phyloP scores from a whole-genome alignment of 2,888 invertebrate genomes.

The Hirtodrosophila trivittata region DNA sequence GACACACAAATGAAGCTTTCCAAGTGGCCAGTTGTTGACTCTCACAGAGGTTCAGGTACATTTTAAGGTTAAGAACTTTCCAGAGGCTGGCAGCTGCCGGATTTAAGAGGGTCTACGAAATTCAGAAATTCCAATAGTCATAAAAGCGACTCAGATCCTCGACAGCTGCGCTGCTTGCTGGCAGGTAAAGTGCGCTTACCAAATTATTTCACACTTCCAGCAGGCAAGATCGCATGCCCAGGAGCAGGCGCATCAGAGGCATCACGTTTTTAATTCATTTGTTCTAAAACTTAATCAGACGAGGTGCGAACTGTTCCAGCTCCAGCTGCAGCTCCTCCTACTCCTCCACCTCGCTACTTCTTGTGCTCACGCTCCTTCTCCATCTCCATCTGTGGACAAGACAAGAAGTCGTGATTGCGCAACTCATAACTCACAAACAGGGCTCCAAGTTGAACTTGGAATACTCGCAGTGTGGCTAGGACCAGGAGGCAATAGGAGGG shows the following conservation, averaged over 20 bases:
- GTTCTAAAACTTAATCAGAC: slow-evolving; percentile 79
- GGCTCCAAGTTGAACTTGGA: slow-evolving; percentile 61
- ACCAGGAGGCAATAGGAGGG: slow-evolving; percentile 10
- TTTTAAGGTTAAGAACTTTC: slow-evolving; percentile 53
- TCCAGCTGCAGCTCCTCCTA: slow-evolving; percentile 9
- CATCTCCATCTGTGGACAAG: slow-evolving; percentile 46
- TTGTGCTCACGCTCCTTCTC: background rate
- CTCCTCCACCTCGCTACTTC: background rate
- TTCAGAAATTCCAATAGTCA: slow-evolving; percentile 43
- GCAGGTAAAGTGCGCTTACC: slow-evolving; percentile 56
- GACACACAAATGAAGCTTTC: slow-evolving; percentile 52
- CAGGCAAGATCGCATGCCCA: slow-evolving; percentile 38
- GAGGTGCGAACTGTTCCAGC: slow-evolving; percentile 49
- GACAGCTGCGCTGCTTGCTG: slow-evolving; percentile 28
- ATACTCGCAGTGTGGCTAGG: slow-evolving; percentile 26
- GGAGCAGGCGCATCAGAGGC: slow-evolving; percentile 31
- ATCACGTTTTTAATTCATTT: slow-evolving; percentile 77
- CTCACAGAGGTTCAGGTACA: slow-evolving; percentile 42
- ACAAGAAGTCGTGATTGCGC: slow-evolving; percentile 83
- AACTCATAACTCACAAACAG: slow-evolving; percentile 82
- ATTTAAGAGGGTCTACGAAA: too few relatives aligned
- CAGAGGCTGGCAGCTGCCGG: slow-evolving; percentile 41
- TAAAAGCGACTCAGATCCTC: slow-evolving; percentile 46
- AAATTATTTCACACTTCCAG: slow-evolving; percentile 70
- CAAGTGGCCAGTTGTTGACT: slow-evolving; percentile 20